Evolutionary conservation across 2,797 vertebrate genomes (phyloP), one percentile per base, ranked within the genome.

Genomic region (Toxotes lorentzi): DNA sequence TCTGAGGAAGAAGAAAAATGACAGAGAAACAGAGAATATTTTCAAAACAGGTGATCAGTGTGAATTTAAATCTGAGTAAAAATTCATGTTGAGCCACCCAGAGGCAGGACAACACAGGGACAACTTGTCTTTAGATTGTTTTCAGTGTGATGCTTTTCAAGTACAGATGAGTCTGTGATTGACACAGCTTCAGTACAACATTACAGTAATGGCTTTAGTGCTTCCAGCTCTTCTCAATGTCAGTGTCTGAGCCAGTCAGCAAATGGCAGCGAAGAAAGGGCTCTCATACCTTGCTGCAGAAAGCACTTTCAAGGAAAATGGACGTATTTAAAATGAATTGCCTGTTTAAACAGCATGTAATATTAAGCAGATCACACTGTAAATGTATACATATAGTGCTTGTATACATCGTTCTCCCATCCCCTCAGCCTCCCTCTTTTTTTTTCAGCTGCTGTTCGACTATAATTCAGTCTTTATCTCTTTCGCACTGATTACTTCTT

Each of bases 401-500:
- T 65, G 57, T 76, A 27, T 75, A 48, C 43, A 30, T 64, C 54
- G 23, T 17, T 32, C 51, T 74, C 23, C 57, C 50, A 8, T 78
- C 67, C 74, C 59, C 45, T 78, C 61, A 50, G 43, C 73, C 72
- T 50, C 59, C 67, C 50, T 72, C 50, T 43, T 21, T 51, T 78
- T 57, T 57, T 70, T 59, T 73, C 56, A 41, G 75, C 41, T 73
- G 51, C 85, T 68, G 7, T 75, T 73, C 23, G 56, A 12, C 56
- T 78, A 45, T 82, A 84, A 89, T 86, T 88, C 77, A 47, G 79
- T 66, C 73, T 74, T 89, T 92, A 90, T 92, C 89, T 88, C 34
- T 14, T 27, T 24, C 10, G 4, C 60, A 4, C 83, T 86, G 82
- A 90, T 92, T 91, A 73, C 83, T 87, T 79, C 81, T 87, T 86